Evolutionary conservation across 2,797 vertebrate species (phyloP).

Genomic region (Hyperoplus lanceolatus): DNA sequence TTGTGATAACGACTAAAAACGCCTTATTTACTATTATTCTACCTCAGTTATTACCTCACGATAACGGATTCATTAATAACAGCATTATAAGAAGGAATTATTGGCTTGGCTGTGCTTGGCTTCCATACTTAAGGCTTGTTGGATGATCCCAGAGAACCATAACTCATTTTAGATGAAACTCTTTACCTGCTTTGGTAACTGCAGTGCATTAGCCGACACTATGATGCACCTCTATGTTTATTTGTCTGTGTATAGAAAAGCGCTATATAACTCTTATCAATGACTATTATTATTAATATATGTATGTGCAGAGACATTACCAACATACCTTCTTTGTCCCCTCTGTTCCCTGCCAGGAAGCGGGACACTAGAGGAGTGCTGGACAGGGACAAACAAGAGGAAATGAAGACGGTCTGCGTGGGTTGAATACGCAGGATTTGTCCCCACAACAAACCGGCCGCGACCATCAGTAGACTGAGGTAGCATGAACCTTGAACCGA

Average conservation of each 20-base stretch:
- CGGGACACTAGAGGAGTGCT: constrained; percentile 97
- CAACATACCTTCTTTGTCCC: constrained; percentile 92
- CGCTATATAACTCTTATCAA: too few species aligned
- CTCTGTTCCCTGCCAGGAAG: constrained; percentile 91
- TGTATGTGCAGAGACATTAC: neutral
- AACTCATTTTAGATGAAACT: neutral
- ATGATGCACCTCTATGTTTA: neutral
- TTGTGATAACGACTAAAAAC: too few species aligned
- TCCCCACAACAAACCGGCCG: constrained; percentile 93
- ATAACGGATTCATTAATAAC: too few species aligned
- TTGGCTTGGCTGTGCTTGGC: too few species aligned
- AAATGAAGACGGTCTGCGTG: constrained; percentile 95
- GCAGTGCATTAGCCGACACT: neutral
- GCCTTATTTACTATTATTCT: too few species aligned
- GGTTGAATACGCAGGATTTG: constrained; percentile 91
- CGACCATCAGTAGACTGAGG: constrained; percentile 94
- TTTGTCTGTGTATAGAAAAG: neutral
- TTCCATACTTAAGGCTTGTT: neutral
- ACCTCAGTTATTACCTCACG: too few species aligned
- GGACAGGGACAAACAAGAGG: constrained; percentile 96
- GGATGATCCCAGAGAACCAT: neutral
- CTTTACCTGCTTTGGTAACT: neutral
- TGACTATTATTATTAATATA: too few species aligned
- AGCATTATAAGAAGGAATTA: too few species aligned
- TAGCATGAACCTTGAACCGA: constrained; percentile 94